A percentile compares a stretch with the other conserved stretches of the same genome.
These are phyloP conservation scores for Escarpia spicata DNA, from an alignment of 2,888 invertebrate genomes.

Conservation along the genomic window DNA sequence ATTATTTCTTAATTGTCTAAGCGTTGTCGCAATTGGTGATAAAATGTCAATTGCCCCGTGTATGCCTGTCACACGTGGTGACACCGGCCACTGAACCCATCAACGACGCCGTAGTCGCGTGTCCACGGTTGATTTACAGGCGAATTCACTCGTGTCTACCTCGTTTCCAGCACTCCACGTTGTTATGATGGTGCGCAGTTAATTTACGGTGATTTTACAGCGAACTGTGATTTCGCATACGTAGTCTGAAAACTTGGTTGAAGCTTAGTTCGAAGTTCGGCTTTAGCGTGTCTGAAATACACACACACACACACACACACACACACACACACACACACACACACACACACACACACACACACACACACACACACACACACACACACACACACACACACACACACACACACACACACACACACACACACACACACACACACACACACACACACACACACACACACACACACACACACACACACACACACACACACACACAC, in stretches of 20 bases:
- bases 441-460: neutral
- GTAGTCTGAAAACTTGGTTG: neutral
- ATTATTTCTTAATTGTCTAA: conserved; percentile 6
- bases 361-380: neutral
- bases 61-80: neutral
- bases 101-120: neutral
- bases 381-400: neutral
- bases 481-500: conserved; percentile 1
- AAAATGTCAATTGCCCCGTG: neutral
- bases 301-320: neutral
- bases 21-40: neutral
- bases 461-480: neutral
- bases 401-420: neutral
- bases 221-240: neutral
- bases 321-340: neutral
- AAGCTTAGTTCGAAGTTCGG: neutral
- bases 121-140: neutral
- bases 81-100: neutral
- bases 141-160: neutral
- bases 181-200: neutral
- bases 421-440: neutral
- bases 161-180: neutral
- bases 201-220: neutral
- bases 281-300: neutral
- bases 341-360: neutral